Base-by-base conservation (phyloP, 2,797 vertebrate genomes). In the Propithecus perrieri region DNA sequence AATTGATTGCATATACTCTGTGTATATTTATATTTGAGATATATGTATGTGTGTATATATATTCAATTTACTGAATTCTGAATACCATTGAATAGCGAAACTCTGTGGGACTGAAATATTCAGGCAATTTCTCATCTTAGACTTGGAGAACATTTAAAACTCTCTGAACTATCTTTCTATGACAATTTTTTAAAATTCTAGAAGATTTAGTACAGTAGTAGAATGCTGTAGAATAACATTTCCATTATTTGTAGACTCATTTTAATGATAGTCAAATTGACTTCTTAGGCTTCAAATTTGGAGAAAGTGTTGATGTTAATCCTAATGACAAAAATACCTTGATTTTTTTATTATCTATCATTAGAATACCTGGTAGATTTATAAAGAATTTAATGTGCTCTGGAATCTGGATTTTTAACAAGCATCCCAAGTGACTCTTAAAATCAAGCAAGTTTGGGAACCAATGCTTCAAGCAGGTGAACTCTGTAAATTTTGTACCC, bases 261-360 rank as follows among this genome's bases (percentile, higher is more conserved):
- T 65, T 53, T 35, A 17, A 3, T 75, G 28, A 48, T 65, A 46
- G 72, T 78, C n/a, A 71, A 92, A 55, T 30, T 85, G 11, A 72
- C 30, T 41, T 89, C 30, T 79, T 89, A 85, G 22, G 53, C 43
- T 89, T 92, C 92, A 71, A 61, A 86, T 85, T 89, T 65, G 38
- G 85, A 76, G 20, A 84, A n/a, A 7, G 1, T 46, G 4, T 91
- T 80, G 80, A 38, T 71, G 67, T 85, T 94, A 38, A 35, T 83
- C 24, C 57, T 74, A 86, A 81, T 41, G 55, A 43, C 14, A 71
- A 85, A 26, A 71, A 22, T 71, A 65, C 24, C 63, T 86, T 65
- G 41, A 18, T 38, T 35, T 55, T 55, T 55, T 28, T 55, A 71
- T 38, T 79, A 83, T 78, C 79, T 46, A 48, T 76, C 11, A 83